A percentile compares a stretch with the other conserved stretches of the same genome.
Evolutionary conservation across 2,888 invertebrate species (phyloP).

Genomic region (Cryptops parisi): DNA sequence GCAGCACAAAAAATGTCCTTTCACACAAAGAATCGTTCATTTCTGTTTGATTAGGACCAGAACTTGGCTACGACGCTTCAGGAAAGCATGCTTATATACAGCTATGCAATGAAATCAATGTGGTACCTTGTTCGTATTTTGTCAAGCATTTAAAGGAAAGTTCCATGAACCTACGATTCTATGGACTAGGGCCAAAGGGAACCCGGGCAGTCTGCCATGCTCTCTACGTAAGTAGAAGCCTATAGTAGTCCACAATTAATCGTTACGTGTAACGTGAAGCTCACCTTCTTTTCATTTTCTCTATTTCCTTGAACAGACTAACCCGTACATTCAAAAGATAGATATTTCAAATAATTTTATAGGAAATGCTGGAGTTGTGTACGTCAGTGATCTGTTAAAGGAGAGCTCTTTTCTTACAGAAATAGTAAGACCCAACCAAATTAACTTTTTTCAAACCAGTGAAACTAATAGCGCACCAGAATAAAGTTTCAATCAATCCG

Average conservation of each 20-base stretch:
- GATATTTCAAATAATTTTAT: conserved; percentile 3
- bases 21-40: too few relatives aligned
- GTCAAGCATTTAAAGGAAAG: not conserved
- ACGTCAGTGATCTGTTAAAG: not conserved
- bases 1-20: too few relatives aligned
- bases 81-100: not conserved
- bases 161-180: not conserved
- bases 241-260: too few relatives aligned
- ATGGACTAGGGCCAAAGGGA: not conserved
- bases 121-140: conserved; percentile 6
- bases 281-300: not conserved
- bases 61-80: not conserved
- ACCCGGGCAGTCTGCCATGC: conserved; percentile 2
- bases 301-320: conserved; percentile 2
- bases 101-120: not conserved
- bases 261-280: too few relatives aligned
- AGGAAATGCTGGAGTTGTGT: not conserved
- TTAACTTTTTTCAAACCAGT: too few relatives aligned
- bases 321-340: not conserved
- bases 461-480: too few relatives aligned
- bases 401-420: not conserved
- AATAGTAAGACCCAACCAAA: too few relatives aligned
- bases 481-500: too few relatives aligned
- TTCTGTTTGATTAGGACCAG: too few relatives aligned
- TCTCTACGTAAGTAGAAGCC: not conserved